These are phyloP conservation scores for Sisyra terminalis DNA, from an alignment of 2,888 invertebrate species.

Conservation along the genomic window DNA sequence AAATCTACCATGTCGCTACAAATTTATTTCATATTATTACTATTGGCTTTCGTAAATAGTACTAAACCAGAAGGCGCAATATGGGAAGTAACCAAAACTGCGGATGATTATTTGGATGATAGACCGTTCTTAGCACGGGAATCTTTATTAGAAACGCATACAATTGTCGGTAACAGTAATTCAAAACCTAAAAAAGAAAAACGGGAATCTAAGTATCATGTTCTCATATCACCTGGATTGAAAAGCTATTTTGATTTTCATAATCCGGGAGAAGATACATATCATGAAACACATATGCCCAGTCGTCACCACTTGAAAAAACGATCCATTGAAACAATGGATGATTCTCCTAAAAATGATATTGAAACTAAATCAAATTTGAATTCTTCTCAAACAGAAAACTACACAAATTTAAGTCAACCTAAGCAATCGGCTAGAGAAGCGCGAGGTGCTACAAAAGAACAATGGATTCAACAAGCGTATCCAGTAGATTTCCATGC, in stretches of 20 bases:
- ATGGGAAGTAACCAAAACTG: neutral
- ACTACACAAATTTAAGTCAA: neutral
- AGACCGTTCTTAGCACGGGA: neutral
- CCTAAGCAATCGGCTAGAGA: conserved; percentile 35
- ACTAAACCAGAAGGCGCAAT: neutral
- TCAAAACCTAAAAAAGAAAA: conserved; percentile 15
- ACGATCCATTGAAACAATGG: neutral
- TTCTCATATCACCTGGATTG: conserved; percentile 15
- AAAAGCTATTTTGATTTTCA: conserved; percentile 14
- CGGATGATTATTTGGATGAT: neutral
- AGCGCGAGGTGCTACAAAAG: conserved; percentile 35
- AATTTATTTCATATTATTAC: neutral
- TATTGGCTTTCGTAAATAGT: neutral
- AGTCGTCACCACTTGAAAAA: neutral
- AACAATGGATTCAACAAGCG: conserved; percentile 44
- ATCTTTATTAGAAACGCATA: neutral
- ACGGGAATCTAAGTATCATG: conserved; percentile 15
- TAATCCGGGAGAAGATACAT: conserved; percentile 20
- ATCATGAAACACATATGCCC: conserved; percentile 14
- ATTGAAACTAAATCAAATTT: conserved; percentile 4
- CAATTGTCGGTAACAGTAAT: conserved; percentile 14
- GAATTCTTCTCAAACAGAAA: conserved; percentile 2
- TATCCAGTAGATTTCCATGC: conserved; percentile 26
- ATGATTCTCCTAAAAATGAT: neutral
- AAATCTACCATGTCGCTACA: neutral